Evolutionary conservation across 2,113 vertebrate genomes (phyloP).

Genomic region (Trichomycterus rosablanca): DNA sequence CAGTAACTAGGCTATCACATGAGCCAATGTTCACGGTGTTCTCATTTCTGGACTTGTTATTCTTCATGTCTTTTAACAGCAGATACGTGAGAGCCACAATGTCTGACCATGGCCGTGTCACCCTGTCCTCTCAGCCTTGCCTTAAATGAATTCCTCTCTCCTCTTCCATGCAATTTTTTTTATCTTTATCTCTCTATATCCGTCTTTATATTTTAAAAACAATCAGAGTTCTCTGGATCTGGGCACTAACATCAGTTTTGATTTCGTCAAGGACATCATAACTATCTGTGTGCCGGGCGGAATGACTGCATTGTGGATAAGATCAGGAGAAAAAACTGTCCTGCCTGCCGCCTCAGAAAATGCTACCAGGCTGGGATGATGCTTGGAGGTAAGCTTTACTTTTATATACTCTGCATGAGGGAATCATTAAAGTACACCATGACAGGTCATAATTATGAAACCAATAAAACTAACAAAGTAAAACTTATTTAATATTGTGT

Average conservation of each 20-base stretch:
- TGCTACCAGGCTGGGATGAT: slow-evolving; percentile 98
- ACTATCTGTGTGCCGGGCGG: slow-evolving; percentile 94
- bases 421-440: no score
- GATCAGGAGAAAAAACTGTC: slow-evolving; percentile 96
- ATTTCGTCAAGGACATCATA: slow-evolving; percentile 83
- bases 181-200: neutral
- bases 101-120: slow-evolving; percentile 66
- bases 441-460: no score
- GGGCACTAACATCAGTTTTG: slow-evolving; percentile 33
- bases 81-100: slow-evolving; percentile 61
- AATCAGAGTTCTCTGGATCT: neutral
- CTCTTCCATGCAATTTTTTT: neutral
- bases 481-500: no score
- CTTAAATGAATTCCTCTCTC: slow-evolving; percentile 47
- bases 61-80: slow-evolving; percentile 56
- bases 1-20: slow-evolving; percentile 54
- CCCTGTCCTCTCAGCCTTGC: slow-evolving; percentile 63
- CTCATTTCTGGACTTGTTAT: slow-evolving; percentile 51
- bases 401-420: no score
- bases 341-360: slow-evolving; percentile 91
- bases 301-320: slow-evolving; percentile 99
- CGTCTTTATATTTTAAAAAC: neutral
- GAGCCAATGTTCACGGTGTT: slow-evolving; percentile 53
- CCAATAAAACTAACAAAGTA: no score
- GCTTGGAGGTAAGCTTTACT: slow-evolving; percentile 82